Evolutionary conservation across 1,140 invertebrate species (phyloP), one percentile per base, ranked within the genome.

Genomic region (Calephelis virginiensis): DNA sequence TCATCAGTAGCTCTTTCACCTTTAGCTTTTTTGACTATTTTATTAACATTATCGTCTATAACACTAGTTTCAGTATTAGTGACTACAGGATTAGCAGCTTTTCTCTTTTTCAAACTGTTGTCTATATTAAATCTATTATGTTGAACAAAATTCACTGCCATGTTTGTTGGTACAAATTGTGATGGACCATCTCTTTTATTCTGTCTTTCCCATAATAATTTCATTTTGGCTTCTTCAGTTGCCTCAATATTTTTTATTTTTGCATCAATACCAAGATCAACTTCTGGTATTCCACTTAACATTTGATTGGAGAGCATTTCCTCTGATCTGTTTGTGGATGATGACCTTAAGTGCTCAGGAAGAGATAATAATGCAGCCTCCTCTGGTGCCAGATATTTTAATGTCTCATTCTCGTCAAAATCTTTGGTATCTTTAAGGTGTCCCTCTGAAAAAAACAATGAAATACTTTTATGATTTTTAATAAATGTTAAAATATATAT

Each of bases 301-400:
- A 99, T 99, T 93, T 99, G 99, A 93, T 99, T 99, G 7, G 98
- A 99, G 73, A 99, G 94, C 97, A 99, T 99, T 92, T 99, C 99
- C 91, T 99, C 98, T 13, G 96, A 98, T 79, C 93, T 93, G 69
- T 97, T 96, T 2, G 95, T 93, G 9, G 96, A 96, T 12, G 96
- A 96, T 73, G 95, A 94, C 78, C 95, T 92, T 60, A 99, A 92
- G 90, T 99, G 96, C 80, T 97, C 96, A 11, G 98, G 98, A 14
- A 98, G 93, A 11, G 97, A 95, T 75, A 94, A 93, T 17, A 98
- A 90, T 1, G 97, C 97, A 49, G 96, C 96, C 91, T 97, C 96
- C 90, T 97, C 97, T 2, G 97, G 96, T 38, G 96, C 95, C 67
- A 96, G 93, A 88, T 97, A 97, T 78, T 94, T 94, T 48, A 93